Evolutionary conservation across 2,113 vertebrate species (phyloP).

Genomic region (Talpa occidentalis): DNA sequence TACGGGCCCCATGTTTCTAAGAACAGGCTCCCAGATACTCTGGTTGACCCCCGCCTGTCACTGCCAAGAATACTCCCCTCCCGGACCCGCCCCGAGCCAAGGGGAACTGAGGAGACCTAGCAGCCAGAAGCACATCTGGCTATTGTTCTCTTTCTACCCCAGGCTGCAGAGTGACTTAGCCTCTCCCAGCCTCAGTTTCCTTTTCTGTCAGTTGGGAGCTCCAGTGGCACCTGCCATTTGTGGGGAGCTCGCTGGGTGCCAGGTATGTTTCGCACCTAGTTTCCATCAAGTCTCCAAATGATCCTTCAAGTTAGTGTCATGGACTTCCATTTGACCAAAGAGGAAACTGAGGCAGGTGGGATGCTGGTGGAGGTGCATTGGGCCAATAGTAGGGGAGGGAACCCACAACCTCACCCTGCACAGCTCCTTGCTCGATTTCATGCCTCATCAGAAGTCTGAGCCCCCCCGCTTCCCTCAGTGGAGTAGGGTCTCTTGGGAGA

Average conservation of each 20-base stretch:
- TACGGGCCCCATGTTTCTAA: not conserved
- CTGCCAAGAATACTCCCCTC: not conserved
- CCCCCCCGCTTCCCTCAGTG: rapidly evolving
- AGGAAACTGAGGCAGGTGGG: not conserved
- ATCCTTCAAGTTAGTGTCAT: rapidly evolving
- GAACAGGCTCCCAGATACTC: not conserved
- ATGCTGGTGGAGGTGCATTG: not conserved
- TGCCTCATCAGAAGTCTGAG: not conserved
- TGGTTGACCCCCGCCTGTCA: rapidly evolving
- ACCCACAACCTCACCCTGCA: rapidly evolving
- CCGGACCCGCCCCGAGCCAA: rapidly evolving
- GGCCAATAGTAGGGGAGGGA: not conserved
- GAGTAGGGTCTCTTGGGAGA: not conserved
- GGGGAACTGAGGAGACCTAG: not conserved
- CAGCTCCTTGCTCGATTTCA: not conserved
- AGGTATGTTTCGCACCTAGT: not conserved
- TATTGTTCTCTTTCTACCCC: not conserved
- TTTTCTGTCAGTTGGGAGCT: not conserved
- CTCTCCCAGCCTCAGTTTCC: constrained; percentile 14
- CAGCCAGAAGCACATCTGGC: not conserved
- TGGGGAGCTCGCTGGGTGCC: not conserved
- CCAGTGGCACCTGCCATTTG: not conserved
- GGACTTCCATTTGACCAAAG: not conserved
- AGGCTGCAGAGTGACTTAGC: not conserved
- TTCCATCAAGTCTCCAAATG: not conserved